These are phyloP conservation scores for Sarcophaga caerulescens DNA, from an alignment of 2,888 invertebrate genomes.

Conservation along the genomic window DNA sequence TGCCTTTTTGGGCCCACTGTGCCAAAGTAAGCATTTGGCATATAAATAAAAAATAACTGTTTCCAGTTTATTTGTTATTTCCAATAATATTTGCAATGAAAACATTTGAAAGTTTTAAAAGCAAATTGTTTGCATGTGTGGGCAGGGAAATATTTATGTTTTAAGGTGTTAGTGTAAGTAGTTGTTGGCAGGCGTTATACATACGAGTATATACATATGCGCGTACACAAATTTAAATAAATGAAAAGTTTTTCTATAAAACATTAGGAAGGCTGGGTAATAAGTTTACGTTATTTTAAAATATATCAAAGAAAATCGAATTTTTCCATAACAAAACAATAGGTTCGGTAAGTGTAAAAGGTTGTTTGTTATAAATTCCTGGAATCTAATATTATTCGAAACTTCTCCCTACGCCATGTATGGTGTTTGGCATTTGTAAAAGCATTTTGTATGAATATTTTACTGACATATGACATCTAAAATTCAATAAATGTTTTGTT, in stretches of 20 bases:
- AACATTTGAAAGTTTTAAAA: constrained; percentile 13
- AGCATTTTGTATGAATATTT: constrained; percentile 5
- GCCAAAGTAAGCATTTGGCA: neutral
- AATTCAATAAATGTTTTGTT: constrained; percentile 21
- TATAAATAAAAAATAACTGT: neutral
- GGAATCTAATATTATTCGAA: too few relatives aligned
- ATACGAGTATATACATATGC: neutral
- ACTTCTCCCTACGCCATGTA: too few relatives aligned
- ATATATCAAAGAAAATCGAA: too few relatives aligned
- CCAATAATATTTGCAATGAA: constrained; percentile 33
- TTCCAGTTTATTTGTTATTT: constrained; percentile 32
- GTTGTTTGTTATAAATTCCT: too few relatives aligned
- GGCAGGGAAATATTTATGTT: constrained; percentile 17
- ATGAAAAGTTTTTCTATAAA: constrained; percentile 1
- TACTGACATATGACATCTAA: constrained; percentile 15
- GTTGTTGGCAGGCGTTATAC: constrained; percentile 10
- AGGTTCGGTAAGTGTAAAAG: too few relatives aligned
- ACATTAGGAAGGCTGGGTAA: too few relatives aligned
- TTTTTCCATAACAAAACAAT: too few relatives aligned
- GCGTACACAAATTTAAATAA: neutral
- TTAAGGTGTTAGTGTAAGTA: constrained; percentile 1
- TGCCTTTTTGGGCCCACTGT: neutral
- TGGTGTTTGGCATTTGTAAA: too few relatives aligned
- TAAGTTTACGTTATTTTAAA: too few relatives aligned
- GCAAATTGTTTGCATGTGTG: constrained; percentile 1